These are phyloP conservation scores for Aleiodes alternator DNA, from an alignment of 2,888 invertebrate species.

Conservation along the genomic window DNA sequence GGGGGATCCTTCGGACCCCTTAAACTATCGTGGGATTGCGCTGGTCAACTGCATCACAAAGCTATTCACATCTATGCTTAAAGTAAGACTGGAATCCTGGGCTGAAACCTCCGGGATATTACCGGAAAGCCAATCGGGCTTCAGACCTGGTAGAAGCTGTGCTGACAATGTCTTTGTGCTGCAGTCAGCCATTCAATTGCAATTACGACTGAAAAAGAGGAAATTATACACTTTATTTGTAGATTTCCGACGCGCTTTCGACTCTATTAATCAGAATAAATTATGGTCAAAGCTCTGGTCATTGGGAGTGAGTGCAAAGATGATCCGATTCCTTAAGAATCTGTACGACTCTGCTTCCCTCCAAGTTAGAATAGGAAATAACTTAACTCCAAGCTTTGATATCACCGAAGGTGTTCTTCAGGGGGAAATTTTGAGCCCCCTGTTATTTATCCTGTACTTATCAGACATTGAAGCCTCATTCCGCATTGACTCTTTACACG, in stretches of 20 bases:
- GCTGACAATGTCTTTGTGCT: conserved; percentile 47
- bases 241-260: conserved; percentile 19
- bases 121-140: conserved; percentile 52
- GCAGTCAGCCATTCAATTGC: background rate
- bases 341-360: background rate
- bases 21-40: conserved; percentile 45
- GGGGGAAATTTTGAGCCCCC: conserved; percentile 23
- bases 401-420: conserved; percentile 24
- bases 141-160: conserved; percentile 38
- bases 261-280: conserved; percentile 15
- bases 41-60: too few species aligned
- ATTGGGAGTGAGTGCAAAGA: background rate
- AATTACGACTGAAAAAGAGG: background rate
- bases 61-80: too few species aligned
- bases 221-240: background rate
- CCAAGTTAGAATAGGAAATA: background rate
- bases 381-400: background rate
- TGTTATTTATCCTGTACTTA: conserved; percentile 24
- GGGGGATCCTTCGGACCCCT: conserved; percentile 54
- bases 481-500: background rate
- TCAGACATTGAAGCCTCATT: background rate
- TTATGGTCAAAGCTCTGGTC: conserved; percentile 7
- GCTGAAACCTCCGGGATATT: conserved; percentile 38
- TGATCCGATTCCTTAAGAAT: conserved; percentile 2
- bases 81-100: conserved; percentile 35